Base-by-base conservation (phyloP, 2,113 vertebrate genomes). In the Stegostoma tigrinum region DNA sequence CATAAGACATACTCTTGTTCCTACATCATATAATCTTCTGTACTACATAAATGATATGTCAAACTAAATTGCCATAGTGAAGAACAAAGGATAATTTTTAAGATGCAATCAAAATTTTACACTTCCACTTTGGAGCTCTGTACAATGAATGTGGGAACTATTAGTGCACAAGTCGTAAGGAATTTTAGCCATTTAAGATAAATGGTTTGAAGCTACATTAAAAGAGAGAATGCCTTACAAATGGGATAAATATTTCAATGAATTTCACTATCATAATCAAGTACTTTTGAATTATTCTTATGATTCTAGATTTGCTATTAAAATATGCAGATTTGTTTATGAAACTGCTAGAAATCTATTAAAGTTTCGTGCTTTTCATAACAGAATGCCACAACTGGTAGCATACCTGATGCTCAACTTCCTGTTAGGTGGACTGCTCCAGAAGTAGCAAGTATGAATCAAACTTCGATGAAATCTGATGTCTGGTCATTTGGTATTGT, bases 351-450 rank as follows among this genome's bases (percentile, higher is more conserved):
- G 14, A 66, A 93, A 94, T 21, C 8, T 48, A 42, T 45, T 70
- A 72, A 30, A 30, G 67, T 34, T 95, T 8, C 24, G 48, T 48
- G 0, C 66, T 67, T 95, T 67, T 72, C 67, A 34, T 4, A 72
- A 70, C 68, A 75, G 68, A 15, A 23, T 72, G 94, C 10, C 68
- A 72, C 21, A 52, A 15, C 0, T 52, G 14, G 42, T 0, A 42
- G 30, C 27, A 34, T 45, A 95, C 66, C 14, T 19, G 12, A 45
- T 52, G 21, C 14, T 52, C 30, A 75, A 48, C 45, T 95, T 95
- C 94, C 94, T 5, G 52, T 95, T 95, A 95, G 52, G 12, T 95
- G 94, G 94, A 72, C 94, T 48, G 94, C 94, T 75, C 94, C 67
- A 95, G 94, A 95, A 45, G 12, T 72, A 52, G 67, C 45, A 95